Percentiles rank a stretch among this genome's conserved stretches.
These are phyloP conservation scores for Dasypogon diadema DNA, from an alignment of 2,888 invertebrate species.

Conservation along the genomic window DNA sequence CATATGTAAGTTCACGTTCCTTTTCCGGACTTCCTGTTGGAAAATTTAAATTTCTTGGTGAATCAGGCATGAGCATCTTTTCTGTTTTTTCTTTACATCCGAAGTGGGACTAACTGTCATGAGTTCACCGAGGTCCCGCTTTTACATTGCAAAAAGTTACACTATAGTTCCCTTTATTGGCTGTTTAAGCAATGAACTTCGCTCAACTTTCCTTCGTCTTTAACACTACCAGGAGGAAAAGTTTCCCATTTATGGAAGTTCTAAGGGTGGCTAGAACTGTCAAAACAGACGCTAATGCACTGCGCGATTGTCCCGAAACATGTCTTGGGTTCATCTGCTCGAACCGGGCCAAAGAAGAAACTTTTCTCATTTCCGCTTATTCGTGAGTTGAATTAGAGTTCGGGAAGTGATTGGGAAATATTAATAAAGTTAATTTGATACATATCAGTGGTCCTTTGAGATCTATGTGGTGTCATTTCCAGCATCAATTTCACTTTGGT, in stretches of 20 bases:
- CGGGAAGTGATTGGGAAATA: constrained; percentile 25
- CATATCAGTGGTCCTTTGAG: neutral
- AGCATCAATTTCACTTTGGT: too few relatives aligned
- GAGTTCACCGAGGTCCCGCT: too few relatives aligned
- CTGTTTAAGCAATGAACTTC: constrained; percentile 4
- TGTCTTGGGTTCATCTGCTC: neutral
- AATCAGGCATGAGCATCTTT: too few relatives aligned
- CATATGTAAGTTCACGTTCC: neutral
- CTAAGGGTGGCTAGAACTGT: constrained; percentile 13
- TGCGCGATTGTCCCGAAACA: constrained; percentile 34
- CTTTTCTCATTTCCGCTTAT: constrained; percentile 36
- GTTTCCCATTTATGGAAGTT: constrained; percentile 15
- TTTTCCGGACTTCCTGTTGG: neutral
- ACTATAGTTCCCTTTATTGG: too few relatives aligned
- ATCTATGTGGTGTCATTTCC: too few relatives aligned
- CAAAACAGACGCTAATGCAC: constrained; percentile 26
- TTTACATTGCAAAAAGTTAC: too few relatives aligned
- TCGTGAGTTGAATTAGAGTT: constrained; percentile 18
- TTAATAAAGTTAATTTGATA: constrained; percentile 30
- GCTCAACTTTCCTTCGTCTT: neutral
- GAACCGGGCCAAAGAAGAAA: neutral
- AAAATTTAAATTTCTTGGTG: neutral
- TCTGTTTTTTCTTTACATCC: neutral
- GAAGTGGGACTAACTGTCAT: neutral
- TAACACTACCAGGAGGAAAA: constrained; percentile 9